These are phyloP conservation scores for Serinus canaria DNA, from an alignment of 2,113 vertebrate genomes.

Conservation along the genomic window DNA sequence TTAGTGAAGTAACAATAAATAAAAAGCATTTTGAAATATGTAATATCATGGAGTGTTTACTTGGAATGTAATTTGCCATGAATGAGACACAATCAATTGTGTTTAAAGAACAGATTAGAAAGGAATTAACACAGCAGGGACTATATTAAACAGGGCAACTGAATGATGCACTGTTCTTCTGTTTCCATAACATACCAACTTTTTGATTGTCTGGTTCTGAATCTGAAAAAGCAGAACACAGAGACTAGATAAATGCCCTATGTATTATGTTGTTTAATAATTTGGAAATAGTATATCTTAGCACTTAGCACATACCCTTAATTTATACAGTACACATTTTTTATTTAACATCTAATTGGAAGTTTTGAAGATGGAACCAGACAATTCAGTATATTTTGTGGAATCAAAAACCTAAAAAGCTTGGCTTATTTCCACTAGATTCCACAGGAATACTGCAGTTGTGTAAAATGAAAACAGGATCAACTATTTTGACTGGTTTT, in stretches of 20 bases:
- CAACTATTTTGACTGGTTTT: background rate
- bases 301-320: background rate
- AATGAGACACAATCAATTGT: background rate
- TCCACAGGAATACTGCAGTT: background rate
- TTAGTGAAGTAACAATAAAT: background rate
- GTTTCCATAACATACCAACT: background rate
- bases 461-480: background rate
- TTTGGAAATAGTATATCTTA: background rate
- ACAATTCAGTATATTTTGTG: background rate
- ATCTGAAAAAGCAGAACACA: background rate
- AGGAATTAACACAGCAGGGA: constrained; percentile 9
- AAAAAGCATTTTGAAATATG: background rate
- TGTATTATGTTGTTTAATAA: background rate
- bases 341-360: background rate
- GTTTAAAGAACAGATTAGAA: constrained; percentile 21
- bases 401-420: background rate
- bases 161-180: background rate
- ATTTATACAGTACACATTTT: background rate
- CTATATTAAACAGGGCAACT: background rate
- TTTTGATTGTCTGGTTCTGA: background rate
- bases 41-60: background rate
- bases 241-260: background rate
- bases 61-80: background rate
- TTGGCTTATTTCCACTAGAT: background rate
- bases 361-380: background rate